These are phyloP conservation scores for Willisornis vidua DNA, from an alignment of 2,113 vertebrate genomes.

Conservation along the genomic window DNA sequence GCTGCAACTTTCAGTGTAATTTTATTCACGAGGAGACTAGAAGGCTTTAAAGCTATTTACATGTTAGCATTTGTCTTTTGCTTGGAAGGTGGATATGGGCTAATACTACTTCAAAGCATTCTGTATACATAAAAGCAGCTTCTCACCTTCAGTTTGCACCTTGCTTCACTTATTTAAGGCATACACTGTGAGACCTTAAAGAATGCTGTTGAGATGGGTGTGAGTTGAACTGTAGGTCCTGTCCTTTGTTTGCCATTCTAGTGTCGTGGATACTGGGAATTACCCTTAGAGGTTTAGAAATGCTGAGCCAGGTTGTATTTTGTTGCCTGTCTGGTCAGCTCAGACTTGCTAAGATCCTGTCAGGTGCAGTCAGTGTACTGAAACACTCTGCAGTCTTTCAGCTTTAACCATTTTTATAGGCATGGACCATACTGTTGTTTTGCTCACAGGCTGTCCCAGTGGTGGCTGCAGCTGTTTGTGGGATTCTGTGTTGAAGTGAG, in stretches of 20 bases:
- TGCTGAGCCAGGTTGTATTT: neutral
- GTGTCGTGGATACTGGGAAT: neutral
- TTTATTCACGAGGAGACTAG: neutral
- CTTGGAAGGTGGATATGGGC: neutral
- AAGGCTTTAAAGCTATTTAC: neutral
- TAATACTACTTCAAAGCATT: neutral
- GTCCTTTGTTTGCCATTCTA: neutral
- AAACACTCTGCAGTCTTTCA: neutral
- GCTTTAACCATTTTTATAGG: neutral
- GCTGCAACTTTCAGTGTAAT: neutral
- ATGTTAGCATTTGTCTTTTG: neutral
- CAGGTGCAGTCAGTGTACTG: neutral
- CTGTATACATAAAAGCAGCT: neutral
- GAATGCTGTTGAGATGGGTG: neutral
- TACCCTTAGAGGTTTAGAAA: neutral
- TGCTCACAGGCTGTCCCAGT: neutral
- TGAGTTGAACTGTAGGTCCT: neutral
- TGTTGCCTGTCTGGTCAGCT: neutral
- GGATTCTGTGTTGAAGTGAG: neutral
- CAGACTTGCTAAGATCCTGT: neutral
- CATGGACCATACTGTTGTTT: neutral
- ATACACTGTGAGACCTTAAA: neutral
- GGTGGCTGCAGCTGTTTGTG: neutral
- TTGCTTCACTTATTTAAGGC: neutral
- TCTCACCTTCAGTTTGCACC: neutral